A percentile compares a stretch with the other conserved stretches of the same genome.
These are phyloP conservation scores for Rhinoraja longicauda DNA, from an alignment of 2,797 vertebrate species.

Conservation along the genomic window DNA sequence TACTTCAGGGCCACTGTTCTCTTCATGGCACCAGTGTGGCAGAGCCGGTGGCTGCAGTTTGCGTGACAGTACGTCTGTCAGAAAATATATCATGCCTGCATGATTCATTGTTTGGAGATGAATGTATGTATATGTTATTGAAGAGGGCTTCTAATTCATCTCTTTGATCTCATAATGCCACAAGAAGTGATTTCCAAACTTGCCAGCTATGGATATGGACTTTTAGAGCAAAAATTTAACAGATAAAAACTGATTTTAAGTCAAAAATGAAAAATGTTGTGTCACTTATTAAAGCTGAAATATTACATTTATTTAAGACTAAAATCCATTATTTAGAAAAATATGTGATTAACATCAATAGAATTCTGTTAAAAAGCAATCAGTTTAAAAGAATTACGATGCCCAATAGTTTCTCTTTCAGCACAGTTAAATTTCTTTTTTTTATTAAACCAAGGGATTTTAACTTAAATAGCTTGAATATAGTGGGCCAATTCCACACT, in stretches of 20 bases:
- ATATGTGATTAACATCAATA: not conserved
- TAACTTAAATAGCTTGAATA: not conserved
- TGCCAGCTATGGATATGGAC: slow-evolving; percentile 17
- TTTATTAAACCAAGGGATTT: not conserved
- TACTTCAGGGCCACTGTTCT: not conserved
- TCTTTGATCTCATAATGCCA: slow-evolving; percentile 22
- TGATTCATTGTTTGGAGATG: slow-evolving; percentile 13
- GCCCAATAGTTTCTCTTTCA: not conserved
- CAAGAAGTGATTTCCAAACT: not conserved
- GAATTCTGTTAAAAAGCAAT: not conserved
- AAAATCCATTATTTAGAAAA: not conserved
- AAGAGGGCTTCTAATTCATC: slow-evolving; percentile 14
- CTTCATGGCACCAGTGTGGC: not conserved
- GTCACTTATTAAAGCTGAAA: not conserved
- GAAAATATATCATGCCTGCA: slow-evolving; percentile 15
- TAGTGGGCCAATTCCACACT: too few relatives aligned
- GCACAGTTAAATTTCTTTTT: not conserved
- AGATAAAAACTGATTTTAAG: not conserved
- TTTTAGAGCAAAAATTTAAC: not conserved
- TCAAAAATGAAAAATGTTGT: not conserved
- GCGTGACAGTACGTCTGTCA: not conserved
- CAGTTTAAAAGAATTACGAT: not conserved
- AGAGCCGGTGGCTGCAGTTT: not conserved
- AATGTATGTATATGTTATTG: slow-evolving; percentile 25
- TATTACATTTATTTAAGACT: not conserved